Evolutionary conservation across 2,113 vertebrate genomes (phyloP).

Genomic region (Tapirus terrestris): DNA sequence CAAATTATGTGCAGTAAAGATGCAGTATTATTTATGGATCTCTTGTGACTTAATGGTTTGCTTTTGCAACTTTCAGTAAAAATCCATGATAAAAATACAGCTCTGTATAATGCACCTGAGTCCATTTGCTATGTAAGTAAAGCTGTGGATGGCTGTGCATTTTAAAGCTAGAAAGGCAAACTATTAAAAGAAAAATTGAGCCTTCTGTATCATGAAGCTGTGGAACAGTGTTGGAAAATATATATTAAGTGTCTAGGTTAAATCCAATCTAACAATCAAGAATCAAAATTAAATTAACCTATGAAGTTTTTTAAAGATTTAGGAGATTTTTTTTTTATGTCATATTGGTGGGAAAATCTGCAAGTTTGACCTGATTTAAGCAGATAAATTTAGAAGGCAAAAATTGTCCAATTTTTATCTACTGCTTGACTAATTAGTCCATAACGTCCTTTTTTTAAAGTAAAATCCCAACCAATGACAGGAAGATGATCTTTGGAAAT

Average conservation of each 20-base stretch:
- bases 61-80: constrained; percentile 40
- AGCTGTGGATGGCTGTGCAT: background rate
- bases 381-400: constrained; percentile 61
- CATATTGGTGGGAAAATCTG: constrained; percentile 16
- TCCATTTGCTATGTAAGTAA: background rate
- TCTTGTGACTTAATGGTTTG: constrained; percentile 61
- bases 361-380: constrained; percentile 60
- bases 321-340: background rate
- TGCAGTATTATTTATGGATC: constrained; percentile 66
- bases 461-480: background rate
- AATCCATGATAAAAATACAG: constrained; percentile 41
- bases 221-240: background rate
- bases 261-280: background rate
- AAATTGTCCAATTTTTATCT: constrained; percentile 20
- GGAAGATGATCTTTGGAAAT: constrained; percentile 25
- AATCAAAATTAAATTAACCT: constrained; percentile 15
- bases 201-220: background rate
- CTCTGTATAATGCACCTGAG: background rate
- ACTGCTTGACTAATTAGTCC: constrained; percentile 33
- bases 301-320: constrained; percentile 24
- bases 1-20: constrained; percentile 24
- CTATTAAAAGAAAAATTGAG: background rate
- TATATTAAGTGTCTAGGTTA: background rate
- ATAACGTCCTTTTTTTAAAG: background rate
- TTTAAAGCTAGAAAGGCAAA: constrained; percentile 4